Conservation (phyloP, 2,113 vertebrate genomes). For the Plecturocebus donacophilus region DNA sequence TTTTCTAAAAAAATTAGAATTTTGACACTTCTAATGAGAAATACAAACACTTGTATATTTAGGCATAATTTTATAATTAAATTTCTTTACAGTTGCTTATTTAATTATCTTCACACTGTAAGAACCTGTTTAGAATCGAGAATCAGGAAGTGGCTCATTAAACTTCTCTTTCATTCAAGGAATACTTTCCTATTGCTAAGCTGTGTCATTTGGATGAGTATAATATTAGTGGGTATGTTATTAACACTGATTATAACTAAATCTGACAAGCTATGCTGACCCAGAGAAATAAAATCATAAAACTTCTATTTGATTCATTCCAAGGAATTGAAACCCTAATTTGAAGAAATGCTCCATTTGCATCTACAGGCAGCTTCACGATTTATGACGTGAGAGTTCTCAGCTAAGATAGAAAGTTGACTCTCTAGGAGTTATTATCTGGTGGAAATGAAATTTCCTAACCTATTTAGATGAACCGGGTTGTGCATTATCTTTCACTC, state of each 20-base stretch:
- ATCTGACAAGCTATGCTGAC: slow-evolving; percentile 56
- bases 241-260: slow-evolving; percentile 63
- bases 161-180: neutral
- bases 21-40: neutral
- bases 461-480: slow-evolving; percentile 60
- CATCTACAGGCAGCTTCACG: slow-evolving; percentile 6
- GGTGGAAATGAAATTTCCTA: slow-evolving; percentile 74
- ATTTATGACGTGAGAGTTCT: slow-evolving; percentile 60
- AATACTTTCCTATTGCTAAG: neutral
- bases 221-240: neutral
- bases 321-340: slow-evolving; percentile 64
- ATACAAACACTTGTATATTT: neutral
- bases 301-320: slow-evolving; percentile 34
- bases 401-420: slow-evolving; percentile 46
- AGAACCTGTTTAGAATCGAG: neutral
- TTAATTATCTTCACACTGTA: neutral
- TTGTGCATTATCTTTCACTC: slow-evolving; percentile 41
- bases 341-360: slow-evolving; percentile 64
- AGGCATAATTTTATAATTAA: neutral
- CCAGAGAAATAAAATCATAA: slow-evolving; percentile 50
- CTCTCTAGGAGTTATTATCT: slow-evolving; percentile 66
- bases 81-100: neutral
- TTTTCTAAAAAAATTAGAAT: neutral
- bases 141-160: neutral
- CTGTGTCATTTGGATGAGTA: neutral